These are phyloP conservation scores for Tonatia bakeri DNA, from an alignment of 2,113 vertebrate species.

Conservation along the genomic window DNA sequence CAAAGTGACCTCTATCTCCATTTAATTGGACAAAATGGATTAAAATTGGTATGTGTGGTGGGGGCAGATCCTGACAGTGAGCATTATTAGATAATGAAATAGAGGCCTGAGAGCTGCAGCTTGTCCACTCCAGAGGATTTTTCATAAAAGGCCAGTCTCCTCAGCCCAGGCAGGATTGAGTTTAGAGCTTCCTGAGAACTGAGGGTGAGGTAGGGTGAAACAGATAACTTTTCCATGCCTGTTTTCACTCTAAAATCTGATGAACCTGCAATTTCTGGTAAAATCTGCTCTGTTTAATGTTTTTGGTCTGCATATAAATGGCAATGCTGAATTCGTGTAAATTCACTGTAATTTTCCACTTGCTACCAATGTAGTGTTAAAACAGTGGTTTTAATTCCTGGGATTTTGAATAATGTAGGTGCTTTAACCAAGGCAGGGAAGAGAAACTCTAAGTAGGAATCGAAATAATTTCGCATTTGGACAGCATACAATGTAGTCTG, in stretches of 20 bases:
- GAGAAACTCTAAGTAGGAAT: slow-evolving; percentile 38
- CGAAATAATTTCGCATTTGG: neutral
- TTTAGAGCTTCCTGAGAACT: neutral
- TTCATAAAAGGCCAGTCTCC: neutral
- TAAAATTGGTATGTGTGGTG: neutral
- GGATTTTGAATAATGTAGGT: slow-evolving; percentile 39
- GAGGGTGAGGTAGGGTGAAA: neutral
- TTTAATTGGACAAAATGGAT: slow-evolving; percentile 26
- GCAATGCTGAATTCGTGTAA: slow-evolving; percentile 16
- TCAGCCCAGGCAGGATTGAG: neutral
- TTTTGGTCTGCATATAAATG: slow-evolving; percentile 30
- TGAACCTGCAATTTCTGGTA: neutral
- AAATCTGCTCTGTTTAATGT: slow-evolving; percentile 27
- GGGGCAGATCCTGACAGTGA: neutral
- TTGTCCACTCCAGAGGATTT: neutral
- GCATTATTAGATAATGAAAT: neutral
- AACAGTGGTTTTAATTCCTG: neutral
- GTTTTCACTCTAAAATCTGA: slow-evolving; percentile 35
- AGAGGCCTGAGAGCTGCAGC: neutral
- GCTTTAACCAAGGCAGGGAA: slow-evolving; percentile 29
- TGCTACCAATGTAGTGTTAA: slow-evolving; percentile 27
- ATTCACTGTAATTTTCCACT: slow-evolving; percentile 42
- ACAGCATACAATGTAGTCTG: neutral
- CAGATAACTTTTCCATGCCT: neutral
- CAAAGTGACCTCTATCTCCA: neutral